Evolutionary conservation across 2,888 invertebrate species (phyloP).

Genomic region (Synergus itoensis): DNA sequence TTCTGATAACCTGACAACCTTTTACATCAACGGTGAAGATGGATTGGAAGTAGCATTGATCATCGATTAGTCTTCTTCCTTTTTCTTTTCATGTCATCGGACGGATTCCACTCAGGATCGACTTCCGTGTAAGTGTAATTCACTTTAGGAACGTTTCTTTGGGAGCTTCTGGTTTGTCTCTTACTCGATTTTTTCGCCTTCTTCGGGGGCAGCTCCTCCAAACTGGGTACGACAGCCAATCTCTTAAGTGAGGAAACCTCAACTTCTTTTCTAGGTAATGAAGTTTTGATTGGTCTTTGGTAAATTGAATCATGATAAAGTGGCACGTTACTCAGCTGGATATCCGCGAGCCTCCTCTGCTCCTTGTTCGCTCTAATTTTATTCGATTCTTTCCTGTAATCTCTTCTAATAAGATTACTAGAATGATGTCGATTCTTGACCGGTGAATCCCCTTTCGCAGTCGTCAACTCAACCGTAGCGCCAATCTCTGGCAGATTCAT

Average conservation of each 20-base stretch:
- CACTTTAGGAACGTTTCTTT: conserved; percentile 71
- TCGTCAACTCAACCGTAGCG: conserved; percentile 48
- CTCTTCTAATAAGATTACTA: conserved; percentile 57
- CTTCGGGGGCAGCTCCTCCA: conserved; percentile 55
- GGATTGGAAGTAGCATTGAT: conserved; percentile 58
- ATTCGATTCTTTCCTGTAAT: conserved; percentile 61
- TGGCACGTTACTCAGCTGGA: conserved; percentile 49
- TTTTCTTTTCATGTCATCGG: conserved; percentile 60
- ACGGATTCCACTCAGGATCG: conserved; percentile 72
- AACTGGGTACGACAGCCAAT: conserved; percentile 48
- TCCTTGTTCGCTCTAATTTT: conserved; percentile 57
- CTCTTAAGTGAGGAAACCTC: conserved; percentile 54
- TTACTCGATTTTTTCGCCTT: conserved; percentile 47
- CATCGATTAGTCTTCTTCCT: conserved; percentile 73
- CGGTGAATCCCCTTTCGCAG: conserved; percentile 8
- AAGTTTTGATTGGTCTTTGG: conserved; percentile 56
- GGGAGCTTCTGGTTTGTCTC: conserved; percentile 71
- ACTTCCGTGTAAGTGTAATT: conserved; percentile 72
- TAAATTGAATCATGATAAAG: conserved; percentile 54
- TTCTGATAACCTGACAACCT: conserved; percentile 35
- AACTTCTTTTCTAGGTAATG: conserved; percentile 55
- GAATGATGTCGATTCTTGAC: not conserved
- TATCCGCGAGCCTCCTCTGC: conserved; percentile 48
- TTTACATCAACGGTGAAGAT: conserved; percentile 45
- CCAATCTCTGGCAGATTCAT: conserved; percentile 42